Conservation (phyloP, 1,140 invertebrate species). For the honey bee (Apis mellifera) region DNA sequence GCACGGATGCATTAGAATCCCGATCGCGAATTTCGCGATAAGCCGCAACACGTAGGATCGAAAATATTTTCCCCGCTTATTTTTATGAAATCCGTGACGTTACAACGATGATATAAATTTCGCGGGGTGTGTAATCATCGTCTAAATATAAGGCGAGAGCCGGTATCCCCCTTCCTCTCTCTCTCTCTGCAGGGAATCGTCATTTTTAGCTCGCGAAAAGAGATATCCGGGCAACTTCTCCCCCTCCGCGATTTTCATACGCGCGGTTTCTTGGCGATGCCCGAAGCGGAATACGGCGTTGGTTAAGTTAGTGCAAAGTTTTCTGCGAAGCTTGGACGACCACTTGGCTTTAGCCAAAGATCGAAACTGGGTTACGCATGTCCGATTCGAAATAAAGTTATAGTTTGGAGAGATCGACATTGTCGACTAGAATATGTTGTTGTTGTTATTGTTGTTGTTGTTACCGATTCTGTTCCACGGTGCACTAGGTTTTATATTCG, state of each 20-base stretch:
- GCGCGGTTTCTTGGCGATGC: background rate
- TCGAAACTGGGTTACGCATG: slow-evolving; percentile 58
- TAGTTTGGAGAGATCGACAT: background rate
- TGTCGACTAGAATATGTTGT: background rate
- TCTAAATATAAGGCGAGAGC: background rate
- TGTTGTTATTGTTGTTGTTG: background rate
- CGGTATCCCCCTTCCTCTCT: too few relatives aligned
- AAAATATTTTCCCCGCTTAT: background rate
- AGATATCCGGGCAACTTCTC: background rate
- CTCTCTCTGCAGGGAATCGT: background rate
- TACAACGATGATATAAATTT: background rate
- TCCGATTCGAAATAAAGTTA: slow-evolving; percentile 24
- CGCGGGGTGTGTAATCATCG: background rate
- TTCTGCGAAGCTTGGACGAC: slow-evolving; percentile 22
- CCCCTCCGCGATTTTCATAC: background rate
- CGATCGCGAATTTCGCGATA: background rate
- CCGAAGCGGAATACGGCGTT: background rate
- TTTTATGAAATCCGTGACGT: background rate
- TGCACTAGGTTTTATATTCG: slow-evolving; percentile 29
- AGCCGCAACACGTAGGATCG: too few relatives aligned
- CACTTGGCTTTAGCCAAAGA: slow-evolving; percentile 17
- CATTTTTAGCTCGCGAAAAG: background rate
- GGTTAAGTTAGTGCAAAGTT: background rate
- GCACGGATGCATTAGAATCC: background rate
- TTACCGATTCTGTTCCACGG: background rate